phyloP scores from a whole-genome alignment of 2,113 vertebrate genomes.

The Cavia porcellus region DNA sequence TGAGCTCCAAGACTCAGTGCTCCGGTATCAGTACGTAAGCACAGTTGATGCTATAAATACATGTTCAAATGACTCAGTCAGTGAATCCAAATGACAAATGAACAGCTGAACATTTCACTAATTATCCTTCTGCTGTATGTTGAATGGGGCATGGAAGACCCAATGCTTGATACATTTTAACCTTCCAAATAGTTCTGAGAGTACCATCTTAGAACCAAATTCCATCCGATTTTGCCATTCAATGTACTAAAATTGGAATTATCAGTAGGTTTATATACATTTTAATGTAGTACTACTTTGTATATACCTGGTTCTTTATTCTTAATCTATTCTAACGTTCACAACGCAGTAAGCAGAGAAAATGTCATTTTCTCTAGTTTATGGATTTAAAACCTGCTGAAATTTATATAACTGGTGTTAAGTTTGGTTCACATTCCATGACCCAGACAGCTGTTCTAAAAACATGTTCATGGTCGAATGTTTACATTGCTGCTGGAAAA shows the following conservation, averaged over 20 bases:
- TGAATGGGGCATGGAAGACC: not conserved
- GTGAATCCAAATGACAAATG: not conserved
- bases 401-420: not conserved
- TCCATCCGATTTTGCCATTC: not conserved
- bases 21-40: not conserved
- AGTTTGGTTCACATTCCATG: not conserved
- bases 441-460: not conserved
- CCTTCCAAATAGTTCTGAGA: constrained; percentile 4
- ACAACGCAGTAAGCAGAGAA: not conserved
- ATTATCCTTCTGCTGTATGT: not conserved
- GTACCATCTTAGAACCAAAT: constrained; percentile 9
- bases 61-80: not conserved
- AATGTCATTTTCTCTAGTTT: not conserved
- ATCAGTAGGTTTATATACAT: not conserved
- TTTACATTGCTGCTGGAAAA: not conserved
- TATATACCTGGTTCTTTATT: not conserved
- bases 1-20: not conserved
- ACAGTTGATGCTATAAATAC: not conserved
- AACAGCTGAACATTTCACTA: not conserved
- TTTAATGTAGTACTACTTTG: not conserved
- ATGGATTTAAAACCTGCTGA: constrained; percentile 13
- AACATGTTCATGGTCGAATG: not conserved
- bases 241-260: constrained; percentile 7
- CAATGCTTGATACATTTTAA: constrained; percentile 26
- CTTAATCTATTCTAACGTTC: constrained; percentile 7